Base-by-base conservation (phyloP, 1,140 invertebrate species). In the Panonychus citri region DNA sequence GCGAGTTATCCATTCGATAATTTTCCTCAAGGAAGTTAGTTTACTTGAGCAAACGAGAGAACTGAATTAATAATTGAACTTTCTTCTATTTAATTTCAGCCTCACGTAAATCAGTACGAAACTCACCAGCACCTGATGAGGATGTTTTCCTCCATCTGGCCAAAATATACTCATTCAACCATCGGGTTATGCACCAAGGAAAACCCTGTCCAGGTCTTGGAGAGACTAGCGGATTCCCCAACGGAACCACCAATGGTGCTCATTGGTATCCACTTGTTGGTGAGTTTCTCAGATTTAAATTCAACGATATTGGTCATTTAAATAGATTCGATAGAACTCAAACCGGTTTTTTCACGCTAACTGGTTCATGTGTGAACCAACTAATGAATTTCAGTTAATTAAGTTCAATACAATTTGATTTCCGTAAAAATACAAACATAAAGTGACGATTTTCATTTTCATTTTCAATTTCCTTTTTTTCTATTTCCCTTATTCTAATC, bases 211-310 rank as follows among this genome's bases (percentile, higher is more conserved):
- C 49, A 12, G 43, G 43, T n/a, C 21, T 19, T 21, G 58, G 59
- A 17, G 66, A 62, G 74, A 78, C 39, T 76, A 80, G 59, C 75
- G 59, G 78, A 4, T 91, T 91, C 67, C 76, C 79, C 58, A 73
- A 86, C 63, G 87, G 87, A 12, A 89, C 89, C 59, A 89, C 85
- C 15, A 91, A 91, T 65, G 87, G 87, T 5, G 87, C 87, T 2
- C 81, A 82, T 49, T 90, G 86, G 86, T 90, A 90, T 69, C 83
- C 84, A 0, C 69, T 91, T 1, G 85, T 83, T 57, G 87, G 85
- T 70, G 65, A 62, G 59, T 55, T 21, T 25, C n/a, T 7, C n/a
- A 19, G 24, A 7, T n/a, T n/a, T n/a, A n/a, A n/a, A n/a, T n/a
- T n/a, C n/a, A n/a, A n/a, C n/a, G n/a, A n/a, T n/a, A n/a, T n/a